These are phyloP conservation scores for Mustelus asterias DNA, from an alignment of 2,113 vertebrate genomes.

Conservation along the genomic window DNA sequence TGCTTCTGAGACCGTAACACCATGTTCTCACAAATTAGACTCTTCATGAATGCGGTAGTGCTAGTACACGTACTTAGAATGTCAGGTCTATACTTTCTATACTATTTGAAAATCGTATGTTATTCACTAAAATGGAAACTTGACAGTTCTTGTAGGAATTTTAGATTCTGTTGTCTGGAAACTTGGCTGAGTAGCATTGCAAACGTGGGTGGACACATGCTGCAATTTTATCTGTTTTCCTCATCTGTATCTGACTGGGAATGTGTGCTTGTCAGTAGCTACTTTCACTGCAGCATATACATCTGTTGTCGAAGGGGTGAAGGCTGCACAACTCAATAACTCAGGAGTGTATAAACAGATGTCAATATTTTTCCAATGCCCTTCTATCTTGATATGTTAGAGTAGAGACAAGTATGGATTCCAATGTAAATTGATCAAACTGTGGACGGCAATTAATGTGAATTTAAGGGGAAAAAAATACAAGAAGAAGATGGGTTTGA, in stretches of 20 bases:
- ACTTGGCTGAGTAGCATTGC: neutral
- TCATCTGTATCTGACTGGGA: neutral
- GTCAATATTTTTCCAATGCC: neutral
- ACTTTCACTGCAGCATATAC: neutral
- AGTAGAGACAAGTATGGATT: neutral
- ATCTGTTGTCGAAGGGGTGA: neutral
- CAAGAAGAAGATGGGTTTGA: neutral
- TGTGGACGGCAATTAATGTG: neutral
- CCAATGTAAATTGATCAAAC: neutral
- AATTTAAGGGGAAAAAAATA: neutral
- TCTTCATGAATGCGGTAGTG: neutral
- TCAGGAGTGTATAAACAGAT: neutral
- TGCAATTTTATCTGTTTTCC: neutral
- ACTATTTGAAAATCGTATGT: neutral
- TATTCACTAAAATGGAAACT: constrained; percentile 4
- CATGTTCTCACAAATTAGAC: neutral
- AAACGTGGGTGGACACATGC: neutral
- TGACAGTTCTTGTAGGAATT: neutral
- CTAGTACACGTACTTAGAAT: neutral
- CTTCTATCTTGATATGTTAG: neutral
- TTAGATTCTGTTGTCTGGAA: neutral
- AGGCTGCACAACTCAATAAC: neutral
- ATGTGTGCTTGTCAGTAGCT: constrained; percentile 10
- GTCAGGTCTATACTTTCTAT: neutral
- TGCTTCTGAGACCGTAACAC: neutral